Base-by-base conservation (phyloP, 2,888 invertebrate genomes). In the Melanotus villosus region DNA sequence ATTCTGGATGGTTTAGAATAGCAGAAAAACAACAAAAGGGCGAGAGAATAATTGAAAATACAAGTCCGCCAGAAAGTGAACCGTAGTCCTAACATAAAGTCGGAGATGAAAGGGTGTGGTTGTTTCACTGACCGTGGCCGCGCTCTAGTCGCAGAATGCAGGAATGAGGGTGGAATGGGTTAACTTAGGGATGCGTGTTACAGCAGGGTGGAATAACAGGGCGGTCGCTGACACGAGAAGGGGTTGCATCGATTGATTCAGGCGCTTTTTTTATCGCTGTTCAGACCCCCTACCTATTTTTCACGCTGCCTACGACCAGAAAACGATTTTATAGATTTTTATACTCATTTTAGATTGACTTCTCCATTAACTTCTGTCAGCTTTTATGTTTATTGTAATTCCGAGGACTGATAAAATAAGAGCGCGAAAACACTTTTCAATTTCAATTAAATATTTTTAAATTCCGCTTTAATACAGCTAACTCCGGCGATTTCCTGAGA, bases 61-160 rank as follows among this genome's bases (percentile, higher is more conserved):
- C 26, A 43, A 50, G 60, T 34, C 47, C 45, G 47, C 50, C 10
- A 19, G 43, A 60, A 58, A 21, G 47, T 21, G 34, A 23, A 47
- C 47, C 45, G 47, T 47, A 26, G 62, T 62, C 62, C 52, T 16
- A 23, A 62, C 50, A 62, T 62, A 47, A 62, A 62, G 62, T 62
- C 62, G 38, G 52, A 50, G 62, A 62, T 62, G 62, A 62, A 62
- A 62, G 62, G 62, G 62, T 62, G 62, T 62, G 62, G 62, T 62
- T 62, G 62, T 62, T 62, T 62, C 50, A 52, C 62, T 62, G 62
- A 62, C 62, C 62, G 50, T 60, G 32, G 60, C 58, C 30, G 50
- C 45, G 47, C 60, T 47, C 41, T 26, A 60, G 45, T 50, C 62
- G 62, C 50, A 32, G 59, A 58, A 43, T 58, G 38, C 43, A 43